Base-by-base conservation (phyloP, 2,113 vertebrate species). In the Corythoichthys intestinalis region DNA sequence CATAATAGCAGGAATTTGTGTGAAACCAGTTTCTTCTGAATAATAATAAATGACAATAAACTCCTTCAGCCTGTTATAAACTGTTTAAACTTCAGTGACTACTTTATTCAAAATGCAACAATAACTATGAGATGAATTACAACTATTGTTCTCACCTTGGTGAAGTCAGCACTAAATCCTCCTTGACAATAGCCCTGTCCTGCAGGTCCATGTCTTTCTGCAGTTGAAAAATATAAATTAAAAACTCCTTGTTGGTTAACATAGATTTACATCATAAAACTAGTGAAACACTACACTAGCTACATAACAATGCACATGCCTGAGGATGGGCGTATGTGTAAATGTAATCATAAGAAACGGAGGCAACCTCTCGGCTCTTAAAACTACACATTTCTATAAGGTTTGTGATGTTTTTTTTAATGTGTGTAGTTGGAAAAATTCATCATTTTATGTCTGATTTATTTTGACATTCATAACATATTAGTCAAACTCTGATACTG, bases 101-200 rank as follows among this genome's bases (percentile, higher is more conserved):
- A 74, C 67, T 48, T 67, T 73, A 52, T 50, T 46, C 48, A 34
- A 66, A 77, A 72, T 68, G 2, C 66, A 65, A 59, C 35, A 0
- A 34, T 39, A 50, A 68, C 17, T 44, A 28, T 62, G 47, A 67
- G 53, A 2, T 72, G 58, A 62, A 53, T 50, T 39, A 35, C 48
- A 74, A 70, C 71, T 48, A 57, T 78, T 74, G 70, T 11, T 69
- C 85, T 88, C 83, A 95, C 95, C 93, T 94, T 94, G 60, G 95
- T 96, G 80, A 96, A 94, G 80, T 96, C 95, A 0, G 94, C 94
- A 76, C 94, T 95, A 83, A 96, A 96, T 52, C 94, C 94, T 14
- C 94, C 94, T 84, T 96, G 95, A 87, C 95, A 96, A 73, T 94
- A 96, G 5, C 95, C 95, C 83, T 96, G 94, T 37, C 94, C 93